Percentiles rank a stretch among this genome's conserved stretches.
Conservation (phyloP, 2,113 vertebrate genomes). For the Lathamus discolor region DNA sequence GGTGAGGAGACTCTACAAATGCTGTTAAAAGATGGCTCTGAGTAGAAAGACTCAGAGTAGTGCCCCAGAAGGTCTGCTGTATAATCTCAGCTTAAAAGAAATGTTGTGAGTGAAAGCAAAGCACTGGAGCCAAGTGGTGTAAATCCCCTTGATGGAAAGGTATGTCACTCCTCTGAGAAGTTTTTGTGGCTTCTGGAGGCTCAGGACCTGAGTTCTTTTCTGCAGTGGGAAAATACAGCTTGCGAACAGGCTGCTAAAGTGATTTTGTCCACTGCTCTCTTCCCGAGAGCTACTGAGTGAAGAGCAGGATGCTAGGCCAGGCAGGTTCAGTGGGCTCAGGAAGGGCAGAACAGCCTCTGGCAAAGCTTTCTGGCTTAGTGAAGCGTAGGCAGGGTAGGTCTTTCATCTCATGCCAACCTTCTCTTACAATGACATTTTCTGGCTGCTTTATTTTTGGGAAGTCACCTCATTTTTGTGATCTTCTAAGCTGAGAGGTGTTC, state of each 20-base stretch:
- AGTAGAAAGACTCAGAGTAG: not conserved
- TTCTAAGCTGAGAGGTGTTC: not conserved
- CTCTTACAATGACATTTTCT: not conserved
- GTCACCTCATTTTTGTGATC: conserved; percentile 4
- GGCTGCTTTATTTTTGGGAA: not conserved
- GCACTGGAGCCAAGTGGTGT: not conserved
- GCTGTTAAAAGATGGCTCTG: not conserved
- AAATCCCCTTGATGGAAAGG: not conserved
- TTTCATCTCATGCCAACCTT: not conserved
- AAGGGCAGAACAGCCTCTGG: not conserved
- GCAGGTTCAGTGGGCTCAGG: fast-evolving
- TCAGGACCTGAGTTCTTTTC: fast-evolving
- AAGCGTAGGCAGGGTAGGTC: not conserved
- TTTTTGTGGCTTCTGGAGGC: not conserved
- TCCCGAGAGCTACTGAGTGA: not conserved
- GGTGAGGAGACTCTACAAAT: not conserved
- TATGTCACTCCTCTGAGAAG: not conserved
- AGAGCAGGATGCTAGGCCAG: not conserved
- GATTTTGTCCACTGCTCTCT: not conserved
- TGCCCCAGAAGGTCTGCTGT: not conserved
- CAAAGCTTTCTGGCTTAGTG: not conserved
- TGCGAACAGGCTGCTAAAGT: not conserved
- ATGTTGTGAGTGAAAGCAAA: not conserved
- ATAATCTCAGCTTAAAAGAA: not conserved
- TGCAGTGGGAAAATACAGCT: not conserved